Percentiles rank a stretch among this genome's conserved stretches.
These are phyloP conservation scores for Aythya fuligula DNA, from an alignment of 2,797 vertebrate species.

Conservation along the genomic window DNA sequence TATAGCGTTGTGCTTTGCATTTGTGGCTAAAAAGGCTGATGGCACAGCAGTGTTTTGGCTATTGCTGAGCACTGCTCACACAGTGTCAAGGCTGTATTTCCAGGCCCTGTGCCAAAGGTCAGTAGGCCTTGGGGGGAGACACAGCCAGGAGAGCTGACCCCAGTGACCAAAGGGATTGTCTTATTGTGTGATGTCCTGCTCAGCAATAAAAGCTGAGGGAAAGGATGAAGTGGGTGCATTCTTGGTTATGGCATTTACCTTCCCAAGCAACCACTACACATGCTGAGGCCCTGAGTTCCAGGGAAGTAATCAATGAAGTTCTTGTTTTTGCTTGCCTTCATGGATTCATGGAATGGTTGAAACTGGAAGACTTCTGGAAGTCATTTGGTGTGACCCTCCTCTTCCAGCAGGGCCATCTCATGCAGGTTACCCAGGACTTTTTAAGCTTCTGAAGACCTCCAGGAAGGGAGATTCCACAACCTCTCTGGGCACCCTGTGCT, in stretches of 20 bases:
- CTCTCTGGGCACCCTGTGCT: not conserved
- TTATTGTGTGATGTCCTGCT: accelerated
- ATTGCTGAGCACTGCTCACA: accelerated
- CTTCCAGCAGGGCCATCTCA: too few relatives aligned
- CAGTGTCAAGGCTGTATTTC: not conserved
- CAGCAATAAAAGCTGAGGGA: not conserved
- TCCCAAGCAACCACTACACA: accelerated
- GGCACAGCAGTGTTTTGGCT: not conserved
- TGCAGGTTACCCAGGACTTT: not conserved
- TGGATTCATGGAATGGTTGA: not conserved
- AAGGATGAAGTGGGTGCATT: not conserved
- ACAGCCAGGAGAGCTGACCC: not conserved
- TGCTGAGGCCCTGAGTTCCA: not conserved
- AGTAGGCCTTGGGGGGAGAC: not conserved
- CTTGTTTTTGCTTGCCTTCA: not conserved
- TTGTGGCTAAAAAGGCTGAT: not conserved
- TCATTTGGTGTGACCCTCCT: not conserved
- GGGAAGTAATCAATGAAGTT: not conserved
- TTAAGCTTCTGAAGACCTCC: not conserved
- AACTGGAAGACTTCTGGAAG: not conserved
- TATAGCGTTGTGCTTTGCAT: not conserved
- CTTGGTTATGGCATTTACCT: not conserved
- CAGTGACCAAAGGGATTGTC: not conserved
- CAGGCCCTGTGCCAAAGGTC: accelerated
- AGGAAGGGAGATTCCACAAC: not conserved